These are phyloP conservation scores for Rhinogobio ventralis DNA, from an alignment of 2,797 vertebrate genomes.

Conservation along the genomic window DNA sequence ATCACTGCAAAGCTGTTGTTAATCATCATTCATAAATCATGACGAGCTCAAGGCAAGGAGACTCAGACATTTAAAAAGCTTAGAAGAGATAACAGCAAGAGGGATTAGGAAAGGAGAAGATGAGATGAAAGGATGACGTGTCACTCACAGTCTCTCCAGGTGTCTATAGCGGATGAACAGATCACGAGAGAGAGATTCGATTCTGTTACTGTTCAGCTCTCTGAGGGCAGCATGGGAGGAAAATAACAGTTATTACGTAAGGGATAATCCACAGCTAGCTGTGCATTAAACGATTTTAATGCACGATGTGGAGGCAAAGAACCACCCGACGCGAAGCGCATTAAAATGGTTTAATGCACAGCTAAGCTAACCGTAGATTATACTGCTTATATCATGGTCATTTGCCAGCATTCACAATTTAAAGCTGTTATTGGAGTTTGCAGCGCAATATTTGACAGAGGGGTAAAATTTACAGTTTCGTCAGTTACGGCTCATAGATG, in stretches of 20 bases:
- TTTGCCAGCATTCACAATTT: no score
- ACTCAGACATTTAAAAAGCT: conserved; percentile 2
- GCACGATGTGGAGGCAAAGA: no score
- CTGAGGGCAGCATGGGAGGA: conserved; percentile 51
- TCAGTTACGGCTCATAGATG: no score
- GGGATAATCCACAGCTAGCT: no score
- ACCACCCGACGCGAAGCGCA: no score
- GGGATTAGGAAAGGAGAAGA: neutral
- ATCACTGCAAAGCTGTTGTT: conserved; percentile 13
- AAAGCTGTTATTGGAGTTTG: no score
- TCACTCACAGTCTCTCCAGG: conserved; percentile 70
- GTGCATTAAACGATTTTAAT: no score
- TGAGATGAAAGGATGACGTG: conserved; percentile 10
- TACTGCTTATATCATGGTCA: no score
- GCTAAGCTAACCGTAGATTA: no score
- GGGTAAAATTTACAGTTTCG: no score
- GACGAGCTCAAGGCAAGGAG: conserved; percentile 7
- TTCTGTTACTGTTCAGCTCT: conserved; percentile 69
- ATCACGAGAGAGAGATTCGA: conserved; percentile 61
- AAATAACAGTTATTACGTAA: neutral
- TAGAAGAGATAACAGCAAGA: neutral
- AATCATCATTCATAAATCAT: conserved; percentile 7
- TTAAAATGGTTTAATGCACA: no score
- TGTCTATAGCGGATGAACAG: conserved; percentile 63
- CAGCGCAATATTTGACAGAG: no score